These are phyloP conservation scores for Eupelmus urozonus DNA, from an alignment of 2,888 invertebrate species.

Conservation along the genomic window DNA sequence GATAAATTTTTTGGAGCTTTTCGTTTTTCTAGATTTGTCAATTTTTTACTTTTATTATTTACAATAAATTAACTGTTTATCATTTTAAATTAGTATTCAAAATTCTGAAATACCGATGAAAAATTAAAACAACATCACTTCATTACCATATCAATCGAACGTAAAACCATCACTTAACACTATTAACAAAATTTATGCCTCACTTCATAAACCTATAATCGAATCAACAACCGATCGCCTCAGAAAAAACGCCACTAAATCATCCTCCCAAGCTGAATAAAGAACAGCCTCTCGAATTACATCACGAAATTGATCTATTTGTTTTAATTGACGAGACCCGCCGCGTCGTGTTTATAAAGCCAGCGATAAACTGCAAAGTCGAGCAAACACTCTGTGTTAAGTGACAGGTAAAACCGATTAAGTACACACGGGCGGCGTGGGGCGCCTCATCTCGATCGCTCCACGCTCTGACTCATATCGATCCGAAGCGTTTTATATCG, in stretches of 20 bases:
- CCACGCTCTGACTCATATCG: constrained; percentile 17
- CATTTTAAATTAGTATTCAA: too few species aligned
- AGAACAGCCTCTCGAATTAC: constrained; percentile 24
- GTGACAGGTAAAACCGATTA: constrained; percentile 6
- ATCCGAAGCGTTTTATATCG: constrained; percentile 6
- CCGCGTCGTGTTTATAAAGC: constrained; percentile 12
- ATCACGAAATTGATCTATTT: constrained; percentile 40
- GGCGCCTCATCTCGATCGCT: neutral
- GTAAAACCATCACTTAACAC: too few species aligned
- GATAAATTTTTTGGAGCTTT: too few species aligned
- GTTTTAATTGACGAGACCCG: constrained; percentile 29
- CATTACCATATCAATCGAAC: too few species aligned
- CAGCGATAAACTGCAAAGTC: constrained; percentile 27
- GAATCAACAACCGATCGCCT: too few species aligned
- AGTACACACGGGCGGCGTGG: neutral
- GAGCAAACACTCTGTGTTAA: constrained; percentile 12
- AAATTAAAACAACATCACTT: too few species aligned
- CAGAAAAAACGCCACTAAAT: neutral
- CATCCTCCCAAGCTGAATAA: neutral
- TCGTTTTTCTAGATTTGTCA: too few species aligned
- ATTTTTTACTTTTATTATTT: too few species aligned
- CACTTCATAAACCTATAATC: too few species aligned
- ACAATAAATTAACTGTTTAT: too few species aligned
- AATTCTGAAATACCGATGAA: too few species aligned
- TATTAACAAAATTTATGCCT: too few species aligned